Base-by-base conservation (phyloP, 2,888 invertebrate genomes). In the Phymatocera aterrima region DNA sequence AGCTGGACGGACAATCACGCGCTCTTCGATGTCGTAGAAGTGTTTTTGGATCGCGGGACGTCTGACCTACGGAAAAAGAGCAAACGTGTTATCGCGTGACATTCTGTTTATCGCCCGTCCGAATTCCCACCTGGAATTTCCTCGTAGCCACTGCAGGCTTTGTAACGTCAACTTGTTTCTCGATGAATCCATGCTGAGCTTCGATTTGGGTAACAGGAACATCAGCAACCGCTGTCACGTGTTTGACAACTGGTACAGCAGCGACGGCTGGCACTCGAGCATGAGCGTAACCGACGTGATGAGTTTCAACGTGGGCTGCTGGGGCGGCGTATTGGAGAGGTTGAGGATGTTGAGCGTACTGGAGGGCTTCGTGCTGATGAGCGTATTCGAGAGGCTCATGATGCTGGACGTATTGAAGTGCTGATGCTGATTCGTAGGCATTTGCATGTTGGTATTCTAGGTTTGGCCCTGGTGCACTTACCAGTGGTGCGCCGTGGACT, bases 1-100 rank as follows among this genome's bases (percentile, higher is more conserved):
- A 3, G 93, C 93, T 0, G 93, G 93, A 34, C 93, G 92, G 60
- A 94, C 91, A 21, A 93, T 90, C 28, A 93, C 92, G 65, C 93
- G 92, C 83, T 93, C 93, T 84, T 94, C 94, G 81, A 94, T 93
- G 83, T 94, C 94, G 87, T 93, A 94, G 87, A 93, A 94, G 85
- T 93, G 93, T 87, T 94, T 93, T 83, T 93, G 93, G 80, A 94
- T 92, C 46, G 93, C 93, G 57, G 93, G 93, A 80, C 93, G 92
- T 79, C 93, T 92, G 10, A 93, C 91, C 91, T 91, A 79, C 48
- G 65, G 34, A 51, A 72, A 34, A 21, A 43, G 18, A 77, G 65
- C 21, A 8, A 77, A 46, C n/a, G 5, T 2, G 21, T 24, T 12
- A 1, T 3, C 5, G 3, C 1, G n/a, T 1, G 34, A 31, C 8